phyloP scores from a whole-genome alignment of 2,113 vertebrate genomes.

The Romanogobio albipinnatus region DNA sequence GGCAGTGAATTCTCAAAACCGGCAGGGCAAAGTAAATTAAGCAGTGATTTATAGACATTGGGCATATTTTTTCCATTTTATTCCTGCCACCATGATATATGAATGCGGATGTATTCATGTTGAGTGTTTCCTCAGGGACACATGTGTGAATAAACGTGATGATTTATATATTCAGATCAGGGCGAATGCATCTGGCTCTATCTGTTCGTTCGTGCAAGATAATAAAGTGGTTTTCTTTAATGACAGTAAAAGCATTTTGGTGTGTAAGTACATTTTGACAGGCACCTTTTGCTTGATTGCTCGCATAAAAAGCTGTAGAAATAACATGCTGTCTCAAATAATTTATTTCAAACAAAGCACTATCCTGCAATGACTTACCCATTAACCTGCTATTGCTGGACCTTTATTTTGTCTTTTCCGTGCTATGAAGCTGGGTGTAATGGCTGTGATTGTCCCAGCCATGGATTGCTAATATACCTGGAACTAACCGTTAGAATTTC shows the following conservation, averaged over 20 bases:
- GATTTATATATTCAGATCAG: slow-evolving; percentile 58
- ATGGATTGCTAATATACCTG: neutral
- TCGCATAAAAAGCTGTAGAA: slow-evolving; percentile 1
- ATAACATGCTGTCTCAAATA: slow-evolving; percentile 28
- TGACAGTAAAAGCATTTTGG: slow-evolving; percentile 35
- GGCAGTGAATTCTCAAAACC: slow-evolving; percentile 48
- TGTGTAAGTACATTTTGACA: slow-evolving; percentile 38
- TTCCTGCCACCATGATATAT: slow-evolving; percentile 60
- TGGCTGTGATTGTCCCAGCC: slow-evolving; percentile 12
- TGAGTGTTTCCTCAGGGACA: slow-evolving; percentile 48
- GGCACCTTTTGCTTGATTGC: slow-evolving; percentile 27
- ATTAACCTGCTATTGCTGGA: slow-evolving; percentile 15
- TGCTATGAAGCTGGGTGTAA: neutral
- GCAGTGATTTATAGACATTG: slow-evolving; percentile 57
- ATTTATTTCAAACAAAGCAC: slow-evolving; percentile 21
- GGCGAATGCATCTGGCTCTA: slow-evolving; percentile 49
- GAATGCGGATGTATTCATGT: slow-evolving; percentile 49
- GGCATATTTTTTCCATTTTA: slow-evolving; percentile 58
- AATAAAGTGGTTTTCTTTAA: slow-evolving; percentile 53
- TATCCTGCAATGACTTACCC: slow-evolving; percentile 32
- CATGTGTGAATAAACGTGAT: slow-evolving; percentile 48
- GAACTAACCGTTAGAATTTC: neutral
- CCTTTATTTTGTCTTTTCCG: neutral
- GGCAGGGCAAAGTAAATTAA: slow-evolving; percentile 56
- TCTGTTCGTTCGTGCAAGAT: slow-evolving; percentile 42